phyloP scores from a whole-genome alignment of 2,113 vertebrate genomes.

The Nansenia antarctica region DNA sequence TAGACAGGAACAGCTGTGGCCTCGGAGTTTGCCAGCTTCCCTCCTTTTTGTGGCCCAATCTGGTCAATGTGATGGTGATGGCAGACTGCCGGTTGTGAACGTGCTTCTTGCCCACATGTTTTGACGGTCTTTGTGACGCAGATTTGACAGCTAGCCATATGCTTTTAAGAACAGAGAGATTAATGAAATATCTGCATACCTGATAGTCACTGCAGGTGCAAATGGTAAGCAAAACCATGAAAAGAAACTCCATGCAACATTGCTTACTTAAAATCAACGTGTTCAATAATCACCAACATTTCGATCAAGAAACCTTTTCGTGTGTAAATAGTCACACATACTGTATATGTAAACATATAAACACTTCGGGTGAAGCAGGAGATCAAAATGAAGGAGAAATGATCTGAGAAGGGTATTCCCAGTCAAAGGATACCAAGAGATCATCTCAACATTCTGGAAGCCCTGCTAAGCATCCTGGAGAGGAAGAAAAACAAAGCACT shows the following conservation, averaged over 20 bases:
- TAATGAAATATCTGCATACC: too few relatives aligned
- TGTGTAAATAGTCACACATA: too few relatives aligned
- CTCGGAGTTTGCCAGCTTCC: not conserved
- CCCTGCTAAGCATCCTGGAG: not conserved
- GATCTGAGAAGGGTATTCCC: not conserved
- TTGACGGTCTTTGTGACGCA: conserved; percentile 14
- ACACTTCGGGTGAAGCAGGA: too few relatives aligned
- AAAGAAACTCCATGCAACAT: too few relatives aligned
- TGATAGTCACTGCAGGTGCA: too few relatives aligned
- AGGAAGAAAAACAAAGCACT: not conserved
- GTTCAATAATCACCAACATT: too few relatives aligned
- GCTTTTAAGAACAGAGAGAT: conserved; percentile 15
- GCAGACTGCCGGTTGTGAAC: not conserved
- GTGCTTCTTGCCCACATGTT: not conserved
- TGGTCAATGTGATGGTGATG: conserved; percentile 11
- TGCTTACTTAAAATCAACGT: too few relatives aligned
- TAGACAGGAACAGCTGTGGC: conserved; percentile 30
- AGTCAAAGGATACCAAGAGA: conserved; percentile 9
- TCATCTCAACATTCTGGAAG: not conserved
- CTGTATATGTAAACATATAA: too few relatives aligned
- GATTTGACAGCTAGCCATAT: conserved; percentile 29
- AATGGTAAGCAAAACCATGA: too few relatives aligned
- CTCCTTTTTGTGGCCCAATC: conserved; percentile 7
- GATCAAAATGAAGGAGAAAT: not conserved
- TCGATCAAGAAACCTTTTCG: too few relatives aligned